Base-by-base conservation (phyloP, 2,888 invertebrate genomes). In the Stenodema calcarata region DNA sequence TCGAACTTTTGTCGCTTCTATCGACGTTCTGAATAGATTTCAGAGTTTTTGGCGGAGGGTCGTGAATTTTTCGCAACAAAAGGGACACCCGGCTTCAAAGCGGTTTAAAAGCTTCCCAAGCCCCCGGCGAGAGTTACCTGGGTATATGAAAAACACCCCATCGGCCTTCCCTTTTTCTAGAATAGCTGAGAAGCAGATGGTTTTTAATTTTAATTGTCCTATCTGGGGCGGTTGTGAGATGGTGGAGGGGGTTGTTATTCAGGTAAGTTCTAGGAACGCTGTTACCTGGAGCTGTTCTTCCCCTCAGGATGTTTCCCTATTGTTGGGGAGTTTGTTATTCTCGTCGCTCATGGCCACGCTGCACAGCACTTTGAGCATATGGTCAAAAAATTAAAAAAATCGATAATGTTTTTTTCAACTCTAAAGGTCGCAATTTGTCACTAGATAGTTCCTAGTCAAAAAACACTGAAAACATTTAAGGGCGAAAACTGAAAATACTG, bases 1-100 rank as follows among this genome's bases (percentile, higher is more conserved):
- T 42, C 42, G 7, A 42, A 42, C 42, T 42, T 7, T 54, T 16
- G 18, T 23, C 23, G n/a, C n/a, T n/a, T n/a, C n/a, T n/a, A n/a
- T n/a, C n/a, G n/a, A 62, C 23, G n/a, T 11, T 9, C 62, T 62
- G 30, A 35, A 35, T 18, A 75, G 41, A 35, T 75, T 18, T 16
- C 35, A 41, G 75, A n/a, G n/a, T n/a, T n/a, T 75, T 75, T 35
- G 35, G 75, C 75, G 18, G 75, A 75, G 75, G 11, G 75, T 75
- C 35, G 75, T 42, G 75, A 75, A 42, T 41, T 78, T 78, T 78
- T 78, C 78, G 47, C 78, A 78, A 78, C 78, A 78, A 78, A 44
- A 78, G 78, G 35, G 18, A 23, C 78, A 78, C 78, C 44, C 78
- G 44, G 44, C 42, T 11, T 76, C 41, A 35, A 41, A 42, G 78